These are phyloP conservation scores for Serrognathus titanus DNA, from an alignment of 2,888 invertebrate genomes.

Conservation along the genomic window DNA sequence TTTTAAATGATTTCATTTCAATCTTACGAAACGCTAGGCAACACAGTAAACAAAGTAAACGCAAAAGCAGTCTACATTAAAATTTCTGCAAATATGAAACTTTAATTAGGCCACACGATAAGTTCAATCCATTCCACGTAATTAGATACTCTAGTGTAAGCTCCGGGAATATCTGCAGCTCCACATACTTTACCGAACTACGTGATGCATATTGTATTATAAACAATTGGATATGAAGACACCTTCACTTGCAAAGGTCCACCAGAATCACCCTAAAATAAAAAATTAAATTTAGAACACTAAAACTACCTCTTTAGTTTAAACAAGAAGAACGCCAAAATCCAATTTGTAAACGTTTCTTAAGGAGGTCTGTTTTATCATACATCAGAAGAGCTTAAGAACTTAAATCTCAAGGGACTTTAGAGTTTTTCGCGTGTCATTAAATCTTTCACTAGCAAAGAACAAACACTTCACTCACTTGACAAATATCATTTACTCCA, in stretches of 20 bases:
- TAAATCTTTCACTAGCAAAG: not conserved
- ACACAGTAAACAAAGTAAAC: not conserved
- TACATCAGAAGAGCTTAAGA: too few species aligned
- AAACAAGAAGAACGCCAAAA: too few species aligned
- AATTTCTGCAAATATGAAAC: conserved; percentile 6
- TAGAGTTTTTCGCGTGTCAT: too few species aligned
- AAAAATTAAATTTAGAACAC: not conserved
- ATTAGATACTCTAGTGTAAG: conserved; percentile 53
- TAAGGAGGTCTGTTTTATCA: too few species aligned
- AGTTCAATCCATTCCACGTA: conserved; percentile 60
- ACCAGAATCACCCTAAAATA: conserved; percentile 58
- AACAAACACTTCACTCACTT: too few species aligned
- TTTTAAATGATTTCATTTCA: not conserved
- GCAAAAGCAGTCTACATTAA: not conserved
- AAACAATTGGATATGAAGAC: conserved; percentile 42
- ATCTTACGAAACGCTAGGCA: not conserved
- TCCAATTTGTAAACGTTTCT: too few species aligned
- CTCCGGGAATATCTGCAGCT: conserved; percentile 41
- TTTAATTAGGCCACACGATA: conserved; percentile 52
- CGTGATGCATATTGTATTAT: conserved; percentile 48
- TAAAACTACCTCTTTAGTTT: not conserved
- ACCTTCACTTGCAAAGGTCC: conserved; percentile 52
- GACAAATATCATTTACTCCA: conserved; percentile 49
- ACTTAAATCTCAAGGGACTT: too few species aligned
- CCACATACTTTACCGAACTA: conserved; percentile 45